Conservation (phyloP, 2,797 vertebrate species). For the Iguana delicatissima region DNA sequence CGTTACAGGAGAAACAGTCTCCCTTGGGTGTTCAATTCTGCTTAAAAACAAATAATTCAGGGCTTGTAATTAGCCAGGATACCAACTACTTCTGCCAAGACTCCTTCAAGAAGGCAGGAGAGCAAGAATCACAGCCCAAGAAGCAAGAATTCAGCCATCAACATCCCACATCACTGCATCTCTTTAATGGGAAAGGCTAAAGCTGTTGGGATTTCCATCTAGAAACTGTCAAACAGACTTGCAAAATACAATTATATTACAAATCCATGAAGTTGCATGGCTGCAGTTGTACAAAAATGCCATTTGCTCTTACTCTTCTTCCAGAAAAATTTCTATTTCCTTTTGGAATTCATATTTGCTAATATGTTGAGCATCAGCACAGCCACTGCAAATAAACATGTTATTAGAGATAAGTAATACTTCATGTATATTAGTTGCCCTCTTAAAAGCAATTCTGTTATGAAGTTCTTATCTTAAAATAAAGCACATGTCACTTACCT, state of each 20-base stretch:
- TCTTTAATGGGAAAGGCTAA: background rate
- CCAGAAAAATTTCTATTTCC: background rate
- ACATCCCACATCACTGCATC: background rate
- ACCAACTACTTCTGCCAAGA: background rate
- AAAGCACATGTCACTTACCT: conserved; percentile 14
- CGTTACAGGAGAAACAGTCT: too few species aligned
- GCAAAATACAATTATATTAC: background rate
- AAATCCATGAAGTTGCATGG: background rate
- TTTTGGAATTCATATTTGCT: background rate
- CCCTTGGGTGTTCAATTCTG: too few species aligned
- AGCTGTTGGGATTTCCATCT: background rate
- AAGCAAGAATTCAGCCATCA: background rate
- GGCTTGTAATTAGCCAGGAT: background rate
- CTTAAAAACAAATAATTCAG: too few species aligned
- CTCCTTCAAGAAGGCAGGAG: background rate
- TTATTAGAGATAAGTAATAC: background rate
- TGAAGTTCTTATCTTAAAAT: background rate
- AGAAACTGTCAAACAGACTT: background rate
- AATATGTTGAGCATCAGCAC: background rate
- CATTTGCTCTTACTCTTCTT: background rate
- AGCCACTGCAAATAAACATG: background rate
- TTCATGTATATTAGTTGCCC: background rate
- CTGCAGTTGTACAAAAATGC: background rate
- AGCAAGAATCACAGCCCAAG: too few species aligned
- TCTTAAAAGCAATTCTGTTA: background rate